A percentile compares a stretch with the other conserved stretches of the same genome.
These are phyloP conservation scores for Isoperla grammatica DNA, from an alignment of 2,888 invertebrate genomes.

Conservation along the genomic window DNA sequence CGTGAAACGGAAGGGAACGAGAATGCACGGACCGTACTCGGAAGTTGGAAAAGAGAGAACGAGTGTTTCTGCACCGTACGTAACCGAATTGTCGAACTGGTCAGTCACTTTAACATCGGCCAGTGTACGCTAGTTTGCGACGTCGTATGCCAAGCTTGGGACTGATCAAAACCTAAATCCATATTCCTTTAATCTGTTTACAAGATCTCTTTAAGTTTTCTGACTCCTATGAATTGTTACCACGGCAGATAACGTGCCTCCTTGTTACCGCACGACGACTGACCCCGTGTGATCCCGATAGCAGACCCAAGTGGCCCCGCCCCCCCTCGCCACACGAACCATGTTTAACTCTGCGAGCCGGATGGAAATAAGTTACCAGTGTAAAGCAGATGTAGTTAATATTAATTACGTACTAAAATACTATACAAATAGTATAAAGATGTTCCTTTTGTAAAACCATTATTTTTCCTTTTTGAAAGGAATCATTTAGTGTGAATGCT, in stretches of 20 bases:
- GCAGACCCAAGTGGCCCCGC: neutral
- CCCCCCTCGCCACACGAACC: too few relatives aligned
- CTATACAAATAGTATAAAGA: conserved; percentile 13
- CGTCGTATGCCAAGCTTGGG: too few relatives aligned
- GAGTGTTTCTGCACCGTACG: too few relatives aligned
- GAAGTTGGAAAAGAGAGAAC: too few relatives aligned
- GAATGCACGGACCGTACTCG: too few relatives aligned
- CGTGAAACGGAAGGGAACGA: too few relatives aligned
- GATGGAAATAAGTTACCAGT: conserved; percentile 27
- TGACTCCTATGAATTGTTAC: conserved; percentile 8
- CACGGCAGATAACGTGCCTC: conserved; percentile 18
- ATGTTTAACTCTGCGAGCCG: neutral
- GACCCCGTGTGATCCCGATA: conserved; percentile 8
- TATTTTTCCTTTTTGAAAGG: conserved; percentile 8
- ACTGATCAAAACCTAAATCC: neutral
- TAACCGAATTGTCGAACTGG: too few relatives aligned
- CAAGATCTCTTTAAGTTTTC: conserved; percentile 10
- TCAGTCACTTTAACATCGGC: too few relatives aligned
- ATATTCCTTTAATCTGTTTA: conserved; percentile 3
- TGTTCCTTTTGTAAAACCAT: conserved; percentile 27
- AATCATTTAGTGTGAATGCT: conserved; percentile 16
- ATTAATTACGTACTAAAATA: neutral
- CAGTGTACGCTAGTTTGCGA: too few relatives aligned
- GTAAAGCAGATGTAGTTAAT: conserved; percentile 24
- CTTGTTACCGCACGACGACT: conserved; percentile 21